phyloP scores from a whole-genome alignment of 2,113 vertebrate species.

The Pelmatolapia mariae region DNA sequence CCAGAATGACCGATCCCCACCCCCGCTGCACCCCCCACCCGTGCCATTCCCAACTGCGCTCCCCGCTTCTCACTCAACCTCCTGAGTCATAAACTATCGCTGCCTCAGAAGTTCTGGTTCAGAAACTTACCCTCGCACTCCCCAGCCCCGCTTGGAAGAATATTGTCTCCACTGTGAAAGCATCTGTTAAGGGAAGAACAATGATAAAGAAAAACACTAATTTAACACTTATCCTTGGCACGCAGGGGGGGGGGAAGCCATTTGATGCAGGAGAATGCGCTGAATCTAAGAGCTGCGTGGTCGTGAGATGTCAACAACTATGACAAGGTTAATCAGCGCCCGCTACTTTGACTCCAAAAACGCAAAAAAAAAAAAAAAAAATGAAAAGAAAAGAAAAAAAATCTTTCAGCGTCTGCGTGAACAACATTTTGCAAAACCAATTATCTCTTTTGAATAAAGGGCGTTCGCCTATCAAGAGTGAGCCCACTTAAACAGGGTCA shows the following conservation, averaged over 20 bases:
- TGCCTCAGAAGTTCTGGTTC: conserved; percentile 24
- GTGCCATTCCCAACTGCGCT: background rate
- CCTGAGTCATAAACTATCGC: conserved; percentile 44
- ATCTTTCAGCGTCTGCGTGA: background rate
- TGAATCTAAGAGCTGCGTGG: conserved; percentile 1
- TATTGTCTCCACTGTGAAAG: background rate
- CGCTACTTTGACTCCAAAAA: conserved; percentile 12
- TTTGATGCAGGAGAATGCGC: background rate
- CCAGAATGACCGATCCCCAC: background rate
- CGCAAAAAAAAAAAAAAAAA: background rate
- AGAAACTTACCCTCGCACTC: background rate
- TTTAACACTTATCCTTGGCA: conserved; percentile 39
- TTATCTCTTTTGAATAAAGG: conserved; percentile 63
- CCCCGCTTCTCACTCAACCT: background rate
- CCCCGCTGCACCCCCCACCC: background rate
- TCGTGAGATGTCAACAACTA: conserved; percentile 35
- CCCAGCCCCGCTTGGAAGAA: background rate
- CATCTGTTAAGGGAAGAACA: conserved; percentile 16
- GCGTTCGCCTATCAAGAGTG: conserved; percentile 32
- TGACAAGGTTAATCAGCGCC: conserved; percentile 55
- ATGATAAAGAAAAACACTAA: conserved; percentile 28
- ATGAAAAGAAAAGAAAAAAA: background rate
- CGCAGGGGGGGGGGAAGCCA: background rate
- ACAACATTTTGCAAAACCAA: conserved; percentile 54
- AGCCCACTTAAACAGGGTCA: conserved; percentile 57